Evolutionary conservation across 2,113 vertebrate genomes (phyloP).

Genomic region (Stegastes partitus): DNA sequence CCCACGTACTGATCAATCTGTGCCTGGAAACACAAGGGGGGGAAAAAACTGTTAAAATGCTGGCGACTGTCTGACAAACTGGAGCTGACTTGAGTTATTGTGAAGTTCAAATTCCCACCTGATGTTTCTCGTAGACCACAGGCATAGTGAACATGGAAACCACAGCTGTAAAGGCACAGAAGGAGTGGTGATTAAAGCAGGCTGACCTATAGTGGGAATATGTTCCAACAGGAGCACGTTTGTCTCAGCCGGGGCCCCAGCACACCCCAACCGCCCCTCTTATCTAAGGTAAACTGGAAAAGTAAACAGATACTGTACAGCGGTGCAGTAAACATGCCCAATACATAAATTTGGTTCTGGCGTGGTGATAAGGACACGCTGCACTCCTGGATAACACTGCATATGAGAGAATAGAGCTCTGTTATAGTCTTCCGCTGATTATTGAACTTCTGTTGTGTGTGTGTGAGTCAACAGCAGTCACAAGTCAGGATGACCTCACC

Average conservation of each 20-base stretch:
- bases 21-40: slow-evolving; percentile 83
- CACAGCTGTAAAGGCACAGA: slow-evolving; percentile 87
- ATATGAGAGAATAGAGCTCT: background rate
- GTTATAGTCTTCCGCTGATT: background rate
- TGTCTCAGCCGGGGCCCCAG: slow-evolving; percentile 17
- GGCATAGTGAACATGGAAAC: slow-evolving; percentile 98
- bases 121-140: slow-evolving; percentile 98
- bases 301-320: slow-evolving; percentile 25
- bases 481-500: slow-evolving; percentile 84
- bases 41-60: background rate
- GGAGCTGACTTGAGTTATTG: background rate
- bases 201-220: slow-evolving; percentile 37
- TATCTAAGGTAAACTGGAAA: slow-evolving; percentile 66
- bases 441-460: too few species aligned
- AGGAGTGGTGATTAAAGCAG: slow-evolving; percentile 18
- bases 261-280: slow-evolving; percentile 5
- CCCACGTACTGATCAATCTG: slow-evolving; percentile 99
- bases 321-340: background rate
- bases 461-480: slow-evolving; percentile 29
- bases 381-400: background rate
- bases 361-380: background rate
- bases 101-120: slow-evolving; percentile 85
- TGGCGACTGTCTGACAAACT: background rate
- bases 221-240: slow-evolving; percentile 29
- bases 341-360: background rate